phyloP scores from a whole-genome alignment of 1,140 invertebrate genomes.

The Plodia interpunctella region DNA sequence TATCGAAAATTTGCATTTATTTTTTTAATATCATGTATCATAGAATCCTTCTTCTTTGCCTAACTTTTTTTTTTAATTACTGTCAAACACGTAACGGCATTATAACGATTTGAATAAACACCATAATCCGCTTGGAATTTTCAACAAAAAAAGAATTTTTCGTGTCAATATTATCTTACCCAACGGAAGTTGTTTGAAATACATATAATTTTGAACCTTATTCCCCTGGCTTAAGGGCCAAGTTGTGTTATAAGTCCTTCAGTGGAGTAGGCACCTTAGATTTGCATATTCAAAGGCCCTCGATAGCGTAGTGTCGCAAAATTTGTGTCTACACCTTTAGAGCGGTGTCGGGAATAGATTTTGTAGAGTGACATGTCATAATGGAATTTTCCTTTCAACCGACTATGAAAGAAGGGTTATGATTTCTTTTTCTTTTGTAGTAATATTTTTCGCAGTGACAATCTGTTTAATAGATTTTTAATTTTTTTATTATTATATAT shows the following conservation, averaged over 20 bases:
- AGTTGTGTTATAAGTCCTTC: slow-evolving; percentile 14
- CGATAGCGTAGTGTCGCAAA: slow-evolving; percentile 16
- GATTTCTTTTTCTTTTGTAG: too few species aligned
- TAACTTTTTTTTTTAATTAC: not conserved
- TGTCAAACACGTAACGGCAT: not conserved
- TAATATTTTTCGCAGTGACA: too few species aligned
- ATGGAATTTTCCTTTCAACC: not conserved
- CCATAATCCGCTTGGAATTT: not conserved
- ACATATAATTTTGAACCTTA: not conserved
- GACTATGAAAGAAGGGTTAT: too few species aligned
- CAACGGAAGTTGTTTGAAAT: slow-evolving; percentile 16
- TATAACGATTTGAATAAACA: slow-evolving; percentile 1
- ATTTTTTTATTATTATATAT: too few species aligned
- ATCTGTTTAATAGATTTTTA: too few species aligned
- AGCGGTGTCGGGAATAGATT: slow-evolving; percentile 20
- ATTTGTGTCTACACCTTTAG: slow-evolving; percentile 14
- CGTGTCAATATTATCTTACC: slow-evolving; percentile 33
- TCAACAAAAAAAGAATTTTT: slow-evolving; percentile 25
- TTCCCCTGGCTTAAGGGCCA: not conserved
- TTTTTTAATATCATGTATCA: too few species aligned
- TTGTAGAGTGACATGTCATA: not conserved
- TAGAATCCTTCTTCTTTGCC: not conserved
- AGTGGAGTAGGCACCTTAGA: slow-evolving; percentile 24
- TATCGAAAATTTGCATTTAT: too few species aligned
- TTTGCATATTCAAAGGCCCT: slow-evolving; percentile 38